phyloP scores from a whole-genome alignment of 2,888 invertebrate species.

The Chorisops tibialis region DNA sequence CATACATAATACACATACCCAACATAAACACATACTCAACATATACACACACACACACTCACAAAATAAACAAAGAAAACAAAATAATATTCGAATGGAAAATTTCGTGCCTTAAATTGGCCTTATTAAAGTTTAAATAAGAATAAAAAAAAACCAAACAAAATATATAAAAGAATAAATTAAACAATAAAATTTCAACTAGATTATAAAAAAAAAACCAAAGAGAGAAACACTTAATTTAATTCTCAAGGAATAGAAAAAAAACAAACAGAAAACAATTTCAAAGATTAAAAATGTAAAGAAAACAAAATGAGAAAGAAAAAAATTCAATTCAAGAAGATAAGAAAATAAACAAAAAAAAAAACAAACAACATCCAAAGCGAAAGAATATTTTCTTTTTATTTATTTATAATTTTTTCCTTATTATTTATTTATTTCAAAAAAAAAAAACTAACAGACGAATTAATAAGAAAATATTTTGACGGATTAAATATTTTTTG shows the following conservation, averaged over 20 bases:
- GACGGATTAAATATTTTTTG: too few relatives aligned
- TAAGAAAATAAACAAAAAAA: too few relatives aligned
- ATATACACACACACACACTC: not conserved
- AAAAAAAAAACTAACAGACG: too few relatives aligned
- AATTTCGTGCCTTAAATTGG: constrained; percentile 41
- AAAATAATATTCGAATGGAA: constrained; percentile 34
- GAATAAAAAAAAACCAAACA: constrained; percentile 19
- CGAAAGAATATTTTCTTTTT: too few relatives aligned
- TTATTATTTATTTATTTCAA: too few relatives aligned
- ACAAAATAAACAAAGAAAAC: not conserved
- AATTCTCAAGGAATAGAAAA: too few relatives aligned
- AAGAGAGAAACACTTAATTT: constrained; percentile 29
- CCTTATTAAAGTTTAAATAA: constrained; percentile 35
- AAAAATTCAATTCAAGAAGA: constrained; percentile 10
- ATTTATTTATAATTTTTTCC: too few relatives aligned
- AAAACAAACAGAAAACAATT: not conserved
- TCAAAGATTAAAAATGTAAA: not conserved
- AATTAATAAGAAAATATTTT: constrained; percentile 22
- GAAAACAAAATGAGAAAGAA: constrained; percentile 16
- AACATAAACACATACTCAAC: not conserved
- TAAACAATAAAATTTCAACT: constrained; percentile 28
- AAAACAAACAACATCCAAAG: too few relatives aligned
- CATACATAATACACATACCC: not conserved
- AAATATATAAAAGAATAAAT: constrained; percentile 3
- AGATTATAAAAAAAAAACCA: constrained; percentile 27